Percentiles rank a stretch among this genome's conserved stretches.
These are phyloP conservation scores for Brachionus koreanus DNA, from an alignment of 1,140 invertebrate genomes.

Conservation along the genomic window DNA sequence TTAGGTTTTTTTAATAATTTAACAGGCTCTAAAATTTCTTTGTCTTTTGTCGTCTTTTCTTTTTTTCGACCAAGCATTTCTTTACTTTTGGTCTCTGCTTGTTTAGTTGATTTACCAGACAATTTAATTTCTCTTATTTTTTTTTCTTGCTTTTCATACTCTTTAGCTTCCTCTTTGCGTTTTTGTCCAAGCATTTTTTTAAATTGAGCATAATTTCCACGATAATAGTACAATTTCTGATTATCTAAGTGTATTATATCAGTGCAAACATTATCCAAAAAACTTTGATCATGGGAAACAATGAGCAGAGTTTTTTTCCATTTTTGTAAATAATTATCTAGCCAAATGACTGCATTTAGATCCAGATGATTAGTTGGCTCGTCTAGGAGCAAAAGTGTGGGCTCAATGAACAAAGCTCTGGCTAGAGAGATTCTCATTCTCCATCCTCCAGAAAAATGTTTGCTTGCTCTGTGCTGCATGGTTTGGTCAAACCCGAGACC, in stretches of 20 bases:
- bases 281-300: conserved; percentile 98
- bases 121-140: conserved; percentile 85
- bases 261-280: conserved; percentile 97
- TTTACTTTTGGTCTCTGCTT: conserved; percentile 87
- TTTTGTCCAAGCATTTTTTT: conserved; percentile 98
- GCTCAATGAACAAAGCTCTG: conserved; percentile 71
- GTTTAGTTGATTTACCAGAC: conserved; percentile 87
- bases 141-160: conserved; percentile 97
- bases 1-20: conserved; percentile 79
- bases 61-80: conserved; percentile 86
- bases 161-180: conserved; percentile 84
- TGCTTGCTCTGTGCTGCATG: conserved; percentile 90
- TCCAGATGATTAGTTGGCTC: conserved; percentile 84
- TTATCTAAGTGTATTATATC: conserved; percentile 95
- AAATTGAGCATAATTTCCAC: conserved; percentile 87
- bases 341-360: conserved; percentile 97
- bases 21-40: conserved; percentile 68
- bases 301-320: conserved; percentile 97
- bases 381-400: conserved; percentile 87
- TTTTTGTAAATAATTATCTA: conserved; percentile 94
- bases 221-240: conserved; percentile 91
- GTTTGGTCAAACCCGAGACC: conserved; percentile 89
- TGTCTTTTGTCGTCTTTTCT: conserved; percentile 71
- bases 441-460: conserved; percentile 96
- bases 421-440: conserved; percentile 95